phyloP scores from a whole-genome alignment of 2,113 vertebrate species.

The Carassius auratus region DNA sequence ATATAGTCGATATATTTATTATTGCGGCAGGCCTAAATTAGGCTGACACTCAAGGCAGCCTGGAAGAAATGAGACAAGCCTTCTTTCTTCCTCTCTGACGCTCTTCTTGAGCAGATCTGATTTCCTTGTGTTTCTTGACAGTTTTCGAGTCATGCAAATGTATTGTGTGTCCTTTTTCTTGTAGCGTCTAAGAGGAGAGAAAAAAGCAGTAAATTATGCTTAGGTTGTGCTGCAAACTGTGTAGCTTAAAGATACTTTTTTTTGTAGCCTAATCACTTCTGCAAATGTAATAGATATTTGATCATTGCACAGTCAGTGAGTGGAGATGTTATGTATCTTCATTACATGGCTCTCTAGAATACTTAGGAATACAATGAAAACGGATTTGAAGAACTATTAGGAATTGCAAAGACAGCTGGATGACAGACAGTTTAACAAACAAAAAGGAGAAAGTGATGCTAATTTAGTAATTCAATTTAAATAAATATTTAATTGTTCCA shows the following conservation, averaged over 20 bases:
- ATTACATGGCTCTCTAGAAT: background rate
- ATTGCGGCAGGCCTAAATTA: too few relatives aligned
- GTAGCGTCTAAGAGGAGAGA: conserved; percentile 29
- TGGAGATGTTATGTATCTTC: conserved; percentile 1
- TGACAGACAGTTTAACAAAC: background rate
- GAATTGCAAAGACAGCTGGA: background rate
- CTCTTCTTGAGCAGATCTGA: conserved; percentile 58
- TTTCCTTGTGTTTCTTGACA: conserved; percentile 73
- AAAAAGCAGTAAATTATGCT: conserved; percentile 21
- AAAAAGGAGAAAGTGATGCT: background rate
- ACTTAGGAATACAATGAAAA: background rate
- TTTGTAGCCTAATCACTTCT: conserved; percentile 21
- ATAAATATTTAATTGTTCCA: too few relatives aligned
- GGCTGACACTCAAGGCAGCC: conserved; percentile 75
- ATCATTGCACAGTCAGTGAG: background rate
- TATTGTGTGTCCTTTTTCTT: conserved; percentile 46
- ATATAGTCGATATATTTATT: too few relatives aligned
- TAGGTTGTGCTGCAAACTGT: background rate
- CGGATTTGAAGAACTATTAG: background rate
- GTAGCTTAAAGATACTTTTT: background rate
- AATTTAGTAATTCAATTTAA: background rate
- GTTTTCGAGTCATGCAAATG: conserved; percentile 69
- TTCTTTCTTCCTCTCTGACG: conserved; percentile 49
- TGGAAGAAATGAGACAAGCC: conserved; percentile 70
- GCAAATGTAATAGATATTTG: background rate